These are phyloP conservation scores for Ginglymostoma cirratum DNA, from an alignment of 2,113 vertebrate genomes.

Conservation along the genomic window DNA sequence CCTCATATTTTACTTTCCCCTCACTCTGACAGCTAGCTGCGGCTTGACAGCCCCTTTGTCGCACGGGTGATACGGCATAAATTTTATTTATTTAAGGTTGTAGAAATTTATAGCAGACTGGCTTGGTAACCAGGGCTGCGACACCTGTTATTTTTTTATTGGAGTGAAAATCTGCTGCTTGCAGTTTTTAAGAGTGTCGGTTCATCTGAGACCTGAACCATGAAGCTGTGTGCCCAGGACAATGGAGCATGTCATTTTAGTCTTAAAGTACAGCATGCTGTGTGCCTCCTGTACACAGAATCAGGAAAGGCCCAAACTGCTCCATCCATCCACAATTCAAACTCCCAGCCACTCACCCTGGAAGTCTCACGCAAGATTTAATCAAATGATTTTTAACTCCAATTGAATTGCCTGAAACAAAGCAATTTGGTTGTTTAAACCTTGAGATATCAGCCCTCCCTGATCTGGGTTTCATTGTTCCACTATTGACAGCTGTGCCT, in stretches of 20 bases:
- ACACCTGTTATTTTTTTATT: not conserved
- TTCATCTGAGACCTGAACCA: not conserved
- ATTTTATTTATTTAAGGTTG: constrained; percentile 21
- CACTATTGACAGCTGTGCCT: not conserved
- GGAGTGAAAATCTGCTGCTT: not conserved
- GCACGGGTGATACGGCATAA: not conserved
- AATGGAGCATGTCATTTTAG: not conserved
- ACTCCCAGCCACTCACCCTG: not conserved
- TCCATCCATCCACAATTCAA: not conserved
- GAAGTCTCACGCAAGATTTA: not conserved
- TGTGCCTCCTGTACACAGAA: not conserved
- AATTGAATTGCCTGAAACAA: not conserved
- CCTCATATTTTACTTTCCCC: not conserved
- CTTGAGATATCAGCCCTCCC: not conserved
- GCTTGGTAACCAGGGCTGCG: not conserved
- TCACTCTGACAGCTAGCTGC: not conserved
- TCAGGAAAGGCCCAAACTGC: not conserved
- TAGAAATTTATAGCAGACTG: not conserved
- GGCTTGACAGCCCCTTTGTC: not conserved
- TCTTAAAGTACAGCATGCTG: not conserved
- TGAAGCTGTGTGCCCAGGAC: not conserved
- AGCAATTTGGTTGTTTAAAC: not conserved
- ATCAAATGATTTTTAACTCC: not conserved
- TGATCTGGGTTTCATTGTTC: not conserved
- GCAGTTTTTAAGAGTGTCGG: not conserved